Base-by-base conservation (phyloP, 2,113 vertebrate genomes). In the Romanogobio albipinnatus region DNA sequence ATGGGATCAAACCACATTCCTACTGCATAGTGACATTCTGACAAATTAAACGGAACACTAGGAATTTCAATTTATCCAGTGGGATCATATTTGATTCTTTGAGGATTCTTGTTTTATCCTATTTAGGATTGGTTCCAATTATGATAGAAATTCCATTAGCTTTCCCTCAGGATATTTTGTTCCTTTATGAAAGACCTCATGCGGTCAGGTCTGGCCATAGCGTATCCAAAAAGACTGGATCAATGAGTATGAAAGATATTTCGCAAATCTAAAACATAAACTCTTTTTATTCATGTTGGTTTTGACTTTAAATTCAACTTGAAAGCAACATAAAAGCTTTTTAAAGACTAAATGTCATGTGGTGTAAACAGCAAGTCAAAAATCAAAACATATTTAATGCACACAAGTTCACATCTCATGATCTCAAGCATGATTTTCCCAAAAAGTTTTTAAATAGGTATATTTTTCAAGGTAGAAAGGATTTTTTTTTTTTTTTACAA, bases 101-200 rank as follows among this genome's bases (percentile, higher is more conserved):
- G 74, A 53, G 49, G 74, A 76, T 76, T 76, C 9, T 76, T 76
- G 74, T 76, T 76, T 53, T 33, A 76, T 51, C 45, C 45, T 49
- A 22, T 76, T 53, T 76, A 76, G 26, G 26, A 76, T 76, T 76
- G 45, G 45, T 76, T 76, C 49, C 74, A 76, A 76, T 76, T 33
- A 76, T 29, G 49, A 53, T 53, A 33, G n/a, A 33, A 76, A 76
- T 45, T 76, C 24, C 47, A 53, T 33, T 76, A 53, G 24, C 24
- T 33, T 76, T 29, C 22, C 74, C 47, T 26, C 24, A 17, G 47
- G 47, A 53, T 51, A 76, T 49, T 73, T 73, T 76, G n/a, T 14
- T 53, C 49, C 24, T 76, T 17, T 9, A 76, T 15, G 7, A 17
- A 76, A 76, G 74, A 53, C 74, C 74, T 76, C 73, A 76, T 76